Evolutionary conservation across 2,113 vertebrate species (phyloP), one percentile per base, ranked within the genome.

Genomic region (Bos javanicus): DNA sequence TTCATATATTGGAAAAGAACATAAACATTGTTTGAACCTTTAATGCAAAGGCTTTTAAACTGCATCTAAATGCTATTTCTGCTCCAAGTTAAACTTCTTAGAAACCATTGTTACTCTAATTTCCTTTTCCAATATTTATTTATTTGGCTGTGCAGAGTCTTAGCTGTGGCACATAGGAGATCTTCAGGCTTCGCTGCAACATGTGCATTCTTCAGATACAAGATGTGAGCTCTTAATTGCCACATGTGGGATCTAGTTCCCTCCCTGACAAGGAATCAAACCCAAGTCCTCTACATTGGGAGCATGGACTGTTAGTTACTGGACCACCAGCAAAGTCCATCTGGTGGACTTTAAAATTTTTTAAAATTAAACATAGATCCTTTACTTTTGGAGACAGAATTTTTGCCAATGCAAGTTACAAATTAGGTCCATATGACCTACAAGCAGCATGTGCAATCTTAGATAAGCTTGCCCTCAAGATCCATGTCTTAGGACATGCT

Each of bases 21-120:
- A 56, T 88, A 80, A 71, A 88, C 6, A 43, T 64, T 64, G 74
- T 90, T 94, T 97, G 80, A 93, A 60, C 19, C 48, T 95, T 96
- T 85, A 95, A 30, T 48, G 25, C 23, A 43, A 88, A 76, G 4
- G 46, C 10, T 59, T 71, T 64, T 91, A 85, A 91, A 82, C 76
- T 85, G 30, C 19, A 74, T 46, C 86, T 71, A 87, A 59, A 59
- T 81, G 12, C 19, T 67, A 86, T 57, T 89, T 93, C 43, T 83
- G 8, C 57, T 94, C 28, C 36, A 62, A 54, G 43, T 60, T 71
- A 90, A 54, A 54, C 46, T 71, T 80, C 62, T 93, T 90, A 59
- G 64, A 85, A 92, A 78, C 36, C 62, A 93, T 0, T 83, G 43
- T 78, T 90, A 71, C 25, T 78, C 15, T 94, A 36, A 91, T 93